Conservation (phyloP, 2,888 invertebrate species). For the Scaptomyza flava region DNA sequence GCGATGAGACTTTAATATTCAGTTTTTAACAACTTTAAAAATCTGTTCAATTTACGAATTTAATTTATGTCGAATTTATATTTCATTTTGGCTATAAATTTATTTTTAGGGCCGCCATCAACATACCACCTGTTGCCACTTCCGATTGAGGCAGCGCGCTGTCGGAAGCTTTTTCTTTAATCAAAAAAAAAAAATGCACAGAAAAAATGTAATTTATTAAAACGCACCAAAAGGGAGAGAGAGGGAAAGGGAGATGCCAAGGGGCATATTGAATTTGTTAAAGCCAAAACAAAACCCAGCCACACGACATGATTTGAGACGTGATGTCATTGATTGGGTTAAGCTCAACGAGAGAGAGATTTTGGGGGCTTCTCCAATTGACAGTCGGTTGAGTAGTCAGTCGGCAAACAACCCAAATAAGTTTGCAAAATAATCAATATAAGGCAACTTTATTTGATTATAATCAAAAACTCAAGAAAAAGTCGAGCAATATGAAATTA, state of each 20-base stretch:
- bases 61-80: conserved; percentile 11
- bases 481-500: too few species aligned
- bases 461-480: too few species aligned
- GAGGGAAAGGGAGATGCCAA: neutral
- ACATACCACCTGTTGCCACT: conserved; percentile 60
- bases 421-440: too few species aligned
- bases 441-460: too few species aligned
- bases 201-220: conserved; percentile 66
- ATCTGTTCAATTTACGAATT: conserved; percentile 3
- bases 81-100: conserved; percentile 6
- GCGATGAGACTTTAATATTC: conserved; percentile 7
- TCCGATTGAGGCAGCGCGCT: conserved; percentile 14
- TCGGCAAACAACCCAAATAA: neutral
- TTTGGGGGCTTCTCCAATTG: conserved; percentile 1
- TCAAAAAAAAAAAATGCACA: conserved; percentile 38
- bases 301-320: conserved; percentile 23
- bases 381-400: neutral
- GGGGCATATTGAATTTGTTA: conserved; percentile 1
- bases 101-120: neutral
- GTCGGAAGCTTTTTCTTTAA: conserved; percentile 42
- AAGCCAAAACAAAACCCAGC: conserved; percentile 9
- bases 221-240: conserved; percentile 29
- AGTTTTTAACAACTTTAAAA: conserved; percentile 16
- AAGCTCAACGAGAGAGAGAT: neutral
- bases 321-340: conserved; percentile 38